Conservation (phyloP, 2,888 invertebrate species). For the Bellardia pandia region DNA sequence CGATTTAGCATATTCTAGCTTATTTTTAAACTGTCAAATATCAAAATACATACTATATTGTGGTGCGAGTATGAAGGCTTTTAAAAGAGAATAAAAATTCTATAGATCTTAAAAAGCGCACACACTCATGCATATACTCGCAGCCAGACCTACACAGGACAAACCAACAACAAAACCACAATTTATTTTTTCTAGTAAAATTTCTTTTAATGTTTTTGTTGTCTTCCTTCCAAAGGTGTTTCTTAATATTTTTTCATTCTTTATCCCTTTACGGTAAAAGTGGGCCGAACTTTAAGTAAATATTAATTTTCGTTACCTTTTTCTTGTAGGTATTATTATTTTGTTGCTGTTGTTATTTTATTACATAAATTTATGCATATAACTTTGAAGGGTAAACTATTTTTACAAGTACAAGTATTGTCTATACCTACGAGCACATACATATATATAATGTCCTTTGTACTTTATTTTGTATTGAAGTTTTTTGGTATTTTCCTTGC, state of each 20-base stretch:
- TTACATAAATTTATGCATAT: not conserved
- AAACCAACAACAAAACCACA: not conserved
- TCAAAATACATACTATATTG: slow-evolving; percentile 10
- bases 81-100: slow-evolving; percentile 12
- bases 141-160: not conserved
- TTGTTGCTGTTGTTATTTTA: slow-evolving; percentile 6
- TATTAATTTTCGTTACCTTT: slow-evolving; percentile 42
- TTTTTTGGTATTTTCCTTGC: not conserved
- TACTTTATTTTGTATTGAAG: not conserved
- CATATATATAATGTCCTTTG: not conserved
- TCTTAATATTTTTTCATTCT: not conserved
- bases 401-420: slow-evolving; percentile 33
- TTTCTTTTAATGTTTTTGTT: slow-evolving; percentile 13
- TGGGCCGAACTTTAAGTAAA: slow-evolving; percentile 45
- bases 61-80: not conserved
- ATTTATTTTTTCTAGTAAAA: not conserved
- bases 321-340: not conserved
- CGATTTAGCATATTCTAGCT: no score
- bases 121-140: not conserved
- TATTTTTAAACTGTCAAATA: not conserved
- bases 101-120: slow-evolving; percentile 12
- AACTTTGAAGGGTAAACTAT: slow-evolving; percentile 56
- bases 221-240: not conserved
- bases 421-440: not conserved
- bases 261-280: slow-evolving; percentile 5